A percentile compares a stretch with the other conserved stretches of the same genome.
Conservation (phyloP, 2,113 vertebrate species). For the Colaptes auratus region DNA sequence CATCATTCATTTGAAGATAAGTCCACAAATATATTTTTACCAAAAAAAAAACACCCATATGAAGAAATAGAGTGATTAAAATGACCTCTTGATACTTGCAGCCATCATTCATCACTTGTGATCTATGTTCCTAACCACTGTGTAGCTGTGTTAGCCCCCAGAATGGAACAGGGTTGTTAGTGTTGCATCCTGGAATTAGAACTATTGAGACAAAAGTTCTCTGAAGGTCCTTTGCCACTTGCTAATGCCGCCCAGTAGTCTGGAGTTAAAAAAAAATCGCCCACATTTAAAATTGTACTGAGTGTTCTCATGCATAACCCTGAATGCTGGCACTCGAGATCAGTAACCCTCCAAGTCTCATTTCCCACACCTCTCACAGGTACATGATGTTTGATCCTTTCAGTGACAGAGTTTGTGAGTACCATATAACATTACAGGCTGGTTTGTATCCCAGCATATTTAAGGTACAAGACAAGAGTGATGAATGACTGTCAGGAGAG, state of each 20-base stretch:
- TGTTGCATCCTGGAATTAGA: neutral
- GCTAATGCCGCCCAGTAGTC: neutral
- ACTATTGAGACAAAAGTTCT: neutral
- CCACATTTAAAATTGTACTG: neutral
- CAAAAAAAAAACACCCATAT: neutral
- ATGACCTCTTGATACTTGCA: neutral
- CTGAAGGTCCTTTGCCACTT: neutral
- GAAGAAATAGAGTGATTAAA: neutral
- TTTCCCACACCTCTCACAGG: neutral
- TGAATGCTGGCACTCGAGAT: neutral
- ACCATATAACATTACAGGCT: neutral
- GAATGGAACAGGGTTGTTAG: neutral
- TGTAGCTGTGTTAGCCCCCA: neutral
- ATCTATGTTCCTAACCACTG: neutral
- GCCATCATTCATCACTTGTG: neutral
- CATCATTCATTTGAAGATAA: neutral
- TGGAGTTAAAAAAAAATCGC: neutral
- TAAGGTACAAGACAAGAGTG: neutral
- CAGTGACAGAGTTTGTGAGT: neutral
- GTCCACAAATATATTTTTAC: neutral
- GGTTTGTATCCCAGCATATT: rapidly evolving
- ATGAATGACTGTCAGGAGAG: neutral
- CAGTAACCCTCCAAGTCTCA: neutral
- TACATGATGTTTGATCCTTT: neutral
- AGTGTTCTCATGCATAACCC: neutral